Evolutionary conservation across 2,113 vertebrate species (phyloP), one percentile per base, ranked within the genome.

Genomic region (Calyptommatus sinebrachiatus): DNA sequence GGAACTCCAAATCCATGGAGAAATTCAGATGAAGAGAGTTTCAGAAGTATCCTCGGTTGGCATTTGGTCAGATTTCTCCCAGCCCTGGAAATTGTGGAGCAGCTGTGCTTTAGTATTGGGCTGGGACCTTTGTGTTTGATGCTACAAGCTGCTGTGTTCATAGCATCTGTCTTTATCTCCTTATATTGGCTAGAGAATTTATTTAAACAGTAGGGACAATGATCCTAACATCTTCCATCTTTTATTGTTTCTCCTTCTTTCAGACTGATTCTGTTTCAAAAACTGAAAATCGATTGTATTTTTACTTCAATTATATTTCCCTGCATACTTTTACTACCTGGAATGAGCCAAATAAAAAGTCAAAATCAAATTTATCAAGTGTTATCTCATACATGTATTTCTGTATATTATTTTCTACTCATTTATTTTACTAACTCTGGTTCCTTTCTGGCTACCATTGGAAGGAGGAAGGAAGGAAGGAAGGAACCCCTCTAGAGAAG

Each of bases 121-220:
- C 79, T 68, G 63, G 50, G 71, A 45, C 79, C 65, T 45, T 74
- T 45, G 46, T 81, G 71, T 74, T 60, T 68, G 48, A 80, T 80
- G 63, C 31, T 68, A 74, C 48, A 60, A 45, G 31, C 48, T 74
- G 63, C 26, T 81, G 50, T 28, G 29, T 8, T 74, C 63, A 46
- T 71, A 74, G 57, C 79, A 80, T 53, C 71, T 81, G 63, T 74
- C 35, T 74, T 81, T 50, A 68, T 48, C 71, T 41, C 62, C 48
- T 74, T 73, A 67, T 66, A 57, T 67, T 80, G 61, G 71, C 78
- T 80, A 72, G 70, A 73, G 71, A 73, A 67, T 48, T 46, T 73
- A 22, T 10, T 67, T 80, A 41, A 80, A 63, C 78, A 66, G 71
- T 60, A 57, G 71, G 78, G 71, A 80, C 57, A 53, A 73, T 45